These are phyloP conservation scores for Sebastes wilsoni DNA, from an alignment of 2,797 vertebrate species.

Conservation along the genomic window DNA sequence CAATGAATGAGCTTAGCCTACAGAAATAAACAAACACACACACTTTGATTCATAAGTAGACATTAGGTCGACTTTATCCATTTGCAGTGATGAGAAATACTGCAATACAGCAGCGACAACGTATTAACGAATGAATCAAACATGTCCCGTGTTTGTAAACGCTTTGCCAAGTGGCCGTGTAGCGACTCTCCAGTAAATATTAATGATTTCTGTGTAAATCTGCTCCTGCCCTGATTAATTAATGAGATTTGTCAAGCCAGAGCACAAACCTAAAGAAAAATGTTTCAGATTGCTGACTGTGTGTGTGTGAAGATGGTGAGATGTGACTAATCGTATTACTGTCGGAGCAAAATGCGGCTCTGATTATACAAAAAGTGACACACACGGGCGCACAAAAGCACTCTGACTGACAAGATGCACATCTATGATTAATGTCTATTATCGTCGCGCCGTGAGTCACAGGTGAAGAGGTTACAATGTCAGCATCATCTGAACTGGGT, in stretches of 20 bases:
- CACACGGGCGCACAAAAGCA: background rate
- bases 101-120: slow-evolving; percentile 16
- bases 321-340: slow-evolving; percentile 62
- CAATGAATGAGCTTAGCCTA: slow-evolving; percentile 23
- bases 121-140: slow-evolving; percentile 43
- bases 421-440: slow-evolving; percentile 37
- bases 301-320: background rate
- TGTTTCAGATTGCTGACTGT: background rate
- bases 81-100: slow-evolving; percentile 32
- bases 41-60: slow-evolving; percentile 51
- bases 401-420: slow-evolving; percentile 15
- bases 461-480: slow-evolving; percentile 61
- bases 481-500: slow-evolving; percentile 53
- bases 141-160: slow-evolving; percentile 24
- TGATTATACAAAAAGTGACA: slow-evolving; percentile 37
- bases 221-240: slow-evolving; percentile 31
- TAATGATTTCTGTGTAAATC: slow-evolving; percentile 51
- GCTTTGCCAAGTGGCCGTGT: slow-evolving; percentile 32
- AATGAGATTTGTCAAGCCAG: slow-evolving; percentile 32
- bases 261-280: slow-evolving; percentile 11
- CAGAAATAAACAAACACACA: slow-evolving; percentile 37
- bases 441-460: slow-evolving; percentile 27
- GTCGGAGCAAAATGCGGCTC: slow-evolving; percentile 33
- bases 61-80: slow-evolving; percentile 45
- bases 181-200: slow-evolving; percentile 36